These are phyloP conservation scores for Urechis unicinctus DNA, from an alignment of 2,888 invertebrate species.

Conservation along the genomic window DNA sequence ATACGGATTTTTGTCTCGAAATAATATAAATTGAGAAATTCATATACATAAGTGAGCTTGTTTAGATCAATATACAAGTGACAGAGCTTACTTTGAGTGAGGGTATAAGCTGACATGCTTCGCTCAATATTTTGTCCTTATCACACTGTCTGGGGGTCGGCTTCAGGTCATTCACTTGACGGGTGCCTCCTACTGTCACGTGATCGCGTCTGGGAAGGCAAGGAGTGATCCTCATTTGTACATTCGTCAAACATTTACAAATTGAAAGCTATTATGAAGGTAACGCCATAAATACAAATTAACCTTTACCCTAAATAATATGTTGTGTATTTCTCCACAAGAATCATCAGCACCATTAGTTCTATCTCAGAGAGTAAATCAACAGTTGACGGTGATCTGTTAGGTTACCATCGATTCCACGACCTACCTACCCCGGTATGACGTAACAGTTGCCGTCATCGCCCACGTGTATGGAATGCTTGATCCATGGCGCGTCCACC, in stretches of 20 bases:
- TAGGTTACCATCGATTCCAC: background rate
- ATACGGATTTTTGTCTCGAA: too few species aligned
- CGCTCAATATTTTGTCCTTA: slow-evolving; percentile 5
- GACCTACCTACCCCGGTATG: slow-evolving; percentile 15
- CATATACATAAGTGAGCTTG: too few species aligned
- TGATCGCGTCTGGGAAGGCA: slow-evolving; percentile 4
- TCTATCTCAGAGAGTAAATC: too few species aligned
- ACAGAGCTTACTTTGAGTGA: slow-evolving; percentile 8
- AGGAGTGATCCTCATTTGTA: too few species aligned
- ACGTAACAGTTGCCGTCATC: slow-evolving; percentile 11
- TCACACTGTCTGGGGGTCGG: slow-evolving; percentile 5
- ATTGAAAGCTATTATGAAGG: too few species aligned
- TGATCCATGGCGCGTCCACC: slow-evolving; percentile 23
- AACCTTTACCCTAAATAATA: too few species aligned
- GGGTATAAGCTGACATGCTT: slow-evolving; percentile 13
- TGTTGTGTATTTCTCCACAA: too few species aligned
- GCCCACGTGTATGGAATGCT: slow-evolving; percentile 15
- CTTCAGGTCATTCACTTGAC: slow-evolving; percentile 7
- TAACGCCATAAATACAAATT: too few species aligned
- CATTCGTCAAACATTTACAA: too few species aligned
- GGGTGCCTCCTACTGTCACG: slow-evolving; percentile 14
- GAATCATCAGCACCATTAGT: too few species aligned
- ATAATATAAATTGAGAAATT: too few species aligned
- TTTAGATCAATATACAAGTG: background rate
- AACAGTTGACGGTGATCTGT: background rate